These are phyloP conservation scores for Antigone vipio DNA, from an alignment of 2,113 vertebrate genomes.

Conservation along the genomic window DNA sequence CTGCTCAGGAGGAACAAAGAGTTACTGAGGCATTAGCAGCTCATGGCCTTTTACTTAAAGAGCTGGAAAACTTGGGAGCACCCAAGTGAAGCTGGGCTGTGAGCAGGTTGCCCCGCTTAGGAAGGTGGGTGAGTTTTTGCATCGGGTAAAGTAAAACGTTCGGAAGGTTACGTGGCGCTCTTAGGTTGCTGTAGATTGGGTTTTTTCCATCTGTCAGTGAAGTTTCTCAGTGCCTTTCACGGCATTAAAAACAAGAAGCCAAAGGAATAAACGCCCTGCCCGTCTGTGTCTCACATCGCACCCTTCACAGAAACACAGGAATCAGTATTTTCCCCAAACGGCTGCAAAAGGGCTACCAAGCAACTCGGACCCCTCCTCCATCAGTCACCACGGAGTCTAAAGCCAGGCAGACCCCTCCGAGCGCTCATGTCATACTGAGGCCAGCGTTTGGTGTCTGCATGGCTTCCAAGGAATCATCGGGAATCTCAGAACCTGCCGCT, in stretches of 20 bases:
- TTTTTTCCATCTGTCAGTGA: not conserved
- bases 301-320: not conserved
- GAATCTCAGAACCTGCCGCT: not conserved
- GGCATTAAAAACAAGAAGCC: not conserved
- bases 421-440: not conserved
- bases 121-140: not conserved
- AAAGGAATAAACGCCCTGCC: not conserved
- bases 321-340: not conserved
- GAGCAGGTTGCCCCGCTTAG: not conserved
- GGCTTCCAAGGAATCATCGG: not conserved
- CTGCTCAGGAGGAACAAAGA: not conserved
- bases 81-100: not conserved
- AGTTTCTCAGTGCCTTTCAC: not conserved
- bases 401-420: not conserved
- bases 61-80: not conserved
- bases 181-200: not conserved
- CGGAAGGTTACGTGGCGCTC: not conserved
- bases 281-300: not conserved
- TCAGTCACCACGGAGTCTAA: not conserved
- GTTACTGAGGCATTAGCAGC: too few species aligned
- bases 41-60: not conserved
- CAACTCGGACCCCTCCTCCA: not conserved
- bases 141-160: not conserved
- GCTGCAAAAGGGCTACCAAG: not conserved
- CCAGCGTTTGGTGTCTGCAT: not conserved